A percentile compares a stretch with the other conserved stretches of the same genome.
Conservation (phyloP, 2,797 vertebrate species). For the Enteromius mattozi region DNA sequence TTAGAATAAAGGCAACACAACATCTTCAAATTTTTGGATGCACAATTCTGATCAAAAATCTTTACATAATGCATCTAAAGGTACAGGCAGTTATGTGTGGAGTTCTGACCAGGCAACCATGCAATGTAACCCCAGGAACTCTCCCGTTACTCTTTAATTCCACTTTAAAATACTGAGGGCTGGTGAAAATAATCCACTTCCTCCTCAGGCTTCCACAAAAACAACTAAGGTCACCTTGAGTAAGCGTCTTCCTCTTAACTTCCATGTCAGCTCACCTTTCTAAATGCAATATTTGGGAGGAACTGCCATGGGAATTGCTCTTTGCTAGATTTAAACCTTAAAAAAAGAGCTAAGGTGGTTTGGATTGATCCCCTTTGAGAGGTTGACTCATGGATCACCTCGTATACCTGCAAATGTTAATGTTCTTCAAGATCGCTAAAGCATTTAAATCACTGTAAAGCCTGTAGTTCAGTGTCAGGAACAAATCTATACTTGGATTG, state of each 20-base stretch:
- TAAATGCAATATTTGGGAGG: slow-evolving; percentile 13
- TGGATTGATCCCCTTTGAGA: neutral
- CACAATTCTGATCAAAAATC: neutral
- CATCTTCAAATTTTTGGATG: neutral
- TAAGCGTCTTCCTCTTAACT: slow-evolving; percentile 2
- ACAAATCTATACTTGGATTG: slow-evolving; percentile 34
- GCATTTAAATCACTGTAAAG: slow-evolving; percentile 42
- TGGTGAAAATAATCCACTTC: slow-evolving; percentile 53
- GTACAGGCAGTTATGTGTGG: slow-evolving; percentile 21
- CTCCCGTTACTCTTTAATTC: slow-evolving; percentile 44
- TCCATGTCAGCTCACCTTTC: neutral
- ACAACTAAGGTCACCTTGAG: slow-evolving; percentile 22
- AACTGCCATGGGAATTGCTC: neutral
- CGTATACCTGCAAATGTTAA: slow-evolving; percentile 30
- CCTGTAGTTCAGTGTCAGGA: slow-evolving; percentile 31
- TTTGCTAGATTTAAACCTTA: neutral
- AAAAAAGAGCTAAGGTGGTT: slow-evolving; percentile 30
- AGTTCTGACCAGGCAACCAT: slow-evolving; percentile 32
- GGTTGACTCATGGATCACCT: slow-evolving; percentile 12
- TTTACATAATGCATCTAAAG: neutral
- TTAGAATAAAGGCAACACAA: neutral
- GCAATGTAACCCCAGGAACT: slow-evolving; percentile 45
- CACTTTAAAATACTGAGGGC: slow-evolving; percentile 37
- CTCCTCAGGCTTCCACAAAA: slow-evolving; percentile 31
- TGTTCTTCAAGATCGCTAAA: neutral